phyloP scores from a whole-genome alignment of 2,113 vertebrate species.

The Acrocephalus arundinaceus region DNA sequence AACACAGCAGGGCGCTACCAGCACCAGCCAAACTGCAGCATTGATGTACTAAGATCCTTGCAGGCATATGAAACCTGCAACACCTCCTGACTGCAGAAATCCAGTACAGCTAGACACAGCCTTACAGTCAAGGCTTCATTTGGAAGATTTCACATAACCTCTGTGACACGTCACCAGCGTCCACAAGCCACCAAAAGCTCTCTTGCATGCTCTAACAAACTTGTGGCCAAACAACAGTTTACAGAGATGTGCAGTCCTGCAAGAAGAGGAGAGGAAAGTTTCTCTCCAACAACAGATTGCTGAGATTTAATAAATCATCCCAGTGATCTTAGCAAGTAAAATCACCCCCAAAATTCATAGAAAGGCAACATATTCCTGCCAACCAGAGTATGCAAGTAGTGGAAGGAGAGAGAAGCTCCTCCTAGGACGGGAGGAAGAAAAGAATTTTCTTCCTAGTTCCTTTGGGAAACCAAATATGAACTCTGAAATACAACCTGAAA shows the following conservation, averaged over 20 bases:
- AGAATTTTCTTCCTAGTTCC: neutral
- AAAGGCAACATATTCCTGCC: neutral
- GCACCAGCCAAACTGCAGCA: neutral
- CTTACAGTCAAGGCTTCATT: neutral
- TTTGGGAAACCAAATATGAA: neutral
- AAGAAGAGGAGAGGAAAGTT: neutral
- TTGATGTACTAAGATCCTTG: fast-evolving
- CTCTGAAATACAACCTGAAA: neutral
- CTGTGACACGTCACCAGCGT: neutral
- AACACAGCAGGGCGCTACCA: neutral
- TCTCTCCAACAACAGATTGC: neutral
- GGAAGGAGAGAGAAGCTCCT: neutral
- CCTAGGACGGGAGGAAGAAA: neutral
- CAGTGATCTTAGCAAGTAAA: neutral
- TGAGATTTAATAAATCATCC: neutral
- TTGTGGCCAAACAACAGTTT: neutral
- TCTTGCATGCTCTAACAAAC: neutral
- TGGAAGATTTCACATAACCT: neutral
- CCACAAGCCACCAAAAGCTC: neutral
- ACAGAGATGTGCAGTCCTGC: neutral
- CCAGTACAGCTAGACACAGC: neutral
- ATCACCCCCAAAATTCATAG: neutral
- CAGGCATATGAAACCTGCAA: neutral
- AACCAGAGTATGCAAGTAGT: neutral
- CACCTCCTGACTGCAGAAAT: neutral